Conservation (phyloP, 2,888 invertebrate genomes). For the Hypomecis punctinalis region DNA sequence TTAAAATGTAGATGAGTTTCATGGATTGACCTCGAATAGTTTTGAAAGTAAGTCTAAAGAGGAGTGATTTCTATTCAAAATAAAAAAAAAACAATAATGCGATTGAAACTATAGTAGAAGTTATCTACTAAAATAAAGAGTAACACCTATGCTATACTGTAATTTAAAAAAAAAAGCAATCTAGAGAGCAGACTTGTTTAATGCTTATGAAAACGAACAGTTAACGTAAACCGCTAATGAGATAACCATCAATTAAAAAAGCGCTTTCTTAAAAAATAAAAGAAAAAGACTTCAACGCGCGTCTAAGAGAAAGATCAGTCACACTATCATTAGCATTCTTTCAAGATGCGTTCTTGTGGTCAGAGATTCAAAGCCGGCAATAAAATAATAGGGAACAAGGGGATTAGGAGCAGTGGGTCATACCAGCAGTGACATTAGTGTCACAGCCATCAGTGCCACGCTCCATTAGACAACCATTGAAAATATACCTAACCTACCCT, state of each 20-base stretch:
- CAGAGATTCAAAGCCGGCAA: slow-evolving; percentile 13
- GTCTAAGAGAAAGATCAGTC: background rate
- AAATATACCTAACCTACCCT: background rate
- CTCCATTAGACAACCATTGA: slow-evolving; percentile 12
- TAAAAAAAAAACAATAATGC: no score
- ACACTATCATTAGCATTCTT: slow-evolving; percentile 12
- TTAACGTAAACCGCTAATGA: background rate
- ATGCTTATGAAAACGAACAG: slow-evolving; percentile 1
- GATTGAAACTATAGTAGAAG: no score
- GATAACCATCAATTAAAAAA: slow-evolving; percentile 3
- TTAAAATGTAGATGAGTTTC: no score
- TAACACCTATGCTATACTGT: no score
- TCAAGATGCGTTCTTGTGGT: slow-evolving; percentile 21
- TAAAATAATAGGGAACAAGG: slow-evolving; percentile 19
- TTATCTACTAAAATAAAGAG: no score
- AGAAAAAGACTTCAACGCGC: slow-evolving; percentile 14
- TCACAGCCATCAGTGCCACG: slow-evolving; percentile 30
- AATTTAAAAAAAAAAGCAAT: no score
- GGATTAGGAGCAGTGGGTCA: slow-evolving; percentile 37
- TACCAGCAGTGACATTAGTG: slow-evolving; percentile 31
- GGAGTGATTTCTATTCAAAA: no score
- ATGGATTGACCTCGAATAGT: no score
- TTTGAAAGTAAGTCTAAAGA: no score
- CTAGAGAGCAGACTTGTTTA: no score
- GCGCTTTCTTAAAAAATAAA: background rate